Base-by-base conservation (phyloP, 2,888 invertebrate genomes). In the Drosophila bunnanda region DNA sequence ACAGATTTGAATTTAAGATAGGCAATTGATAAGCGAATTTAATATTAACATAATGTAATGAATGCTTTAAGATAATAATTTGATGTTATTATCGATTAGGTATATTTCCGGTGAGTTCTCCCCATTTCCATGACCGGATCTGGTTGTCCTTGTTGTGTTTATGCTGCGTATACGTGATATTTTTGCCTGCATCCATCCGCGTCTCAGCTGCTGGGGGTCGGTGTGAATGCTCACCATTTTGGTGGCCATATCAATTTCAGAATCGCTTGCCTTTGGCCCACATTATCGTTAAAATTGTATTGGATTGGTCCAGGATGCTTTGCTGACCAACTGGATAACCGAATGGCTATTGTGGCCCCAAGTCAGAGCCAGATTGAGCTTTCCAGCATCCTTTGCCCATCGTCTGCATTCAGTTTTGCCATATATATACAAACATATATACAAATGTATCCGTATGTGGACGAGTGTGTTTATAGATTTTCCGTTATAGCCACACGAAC, bases 271-370 rank as follows among this genome's bases (percentile, higher is more conserved):
- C 64, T 70, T 62, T 62, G 61, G 58, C 61, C 76, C 75, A 65
- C 82, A 83, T 89, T 85, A 88, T 85, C 84, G 83, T 83, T 80
- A 77, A 79, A 89, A 83, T 85, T 88, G 89, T 88, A 88, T 88
- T 90, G 90, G 90, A 82, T 88, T 82, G 77, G 75, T 65, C 75
- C 76, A 76, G 74, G 64, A 64, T 68, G 67, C 66, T 66, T 66
- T 74, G 75, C 75, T 72, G 66, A 72, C 72, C 72, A 74, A 74
- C 75, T 72, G 66, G 57, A 74, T 44, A 74, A 32, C 59, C 62
- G 65, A 64, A 64, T 66, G 64, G 67, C 75, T 68, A 78, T 73
- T 85, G 80, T 82, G 71, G 75, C 67, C 38, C 57, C 64, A 54
- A 76, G 61, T 68, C 60, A 67, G 44, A 55, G 69, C 70, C 72